phyloP scores from a whole-genome alignment of 2,888 invertebrate species.

The Gymnocheta viridis region DNA sequence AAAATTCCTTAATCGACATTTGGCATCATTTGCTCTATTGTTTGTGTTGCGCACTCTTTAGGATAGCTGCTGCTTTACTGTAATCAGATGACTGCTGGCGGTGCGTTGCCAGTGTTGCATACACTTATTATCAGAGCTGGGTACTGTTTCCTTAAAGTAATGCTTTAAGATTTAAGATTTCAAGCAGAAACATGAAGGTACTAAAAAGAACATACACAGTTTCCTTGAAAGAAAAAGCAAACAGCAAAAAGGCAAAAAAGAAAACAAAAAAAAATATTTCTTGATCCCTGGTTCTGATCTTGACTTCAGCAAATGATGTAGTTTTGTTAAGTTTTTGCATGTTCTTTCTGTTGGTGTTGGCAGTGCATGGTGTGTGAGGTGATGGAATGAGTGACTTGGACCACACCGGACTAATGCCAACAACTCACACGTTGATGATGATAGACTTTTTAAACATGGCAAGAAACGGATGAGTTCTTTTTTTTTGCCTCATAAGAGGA shows the following conservation, averaged over 20 bases:
- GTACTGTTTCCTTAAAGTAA: neutral
- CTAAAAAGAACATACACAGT: too few relatives aligned
- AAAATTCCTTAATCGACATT: constrained; percentile 59
- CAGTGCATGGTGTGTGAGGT: constrained; percentile 36
- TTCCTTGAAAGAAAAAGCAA: neutral
- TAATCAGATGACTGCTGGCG: constrained; percentile 10
- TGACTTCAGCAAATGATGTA: constrained; percentile 41
- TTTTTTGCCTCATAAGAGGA: neutral
- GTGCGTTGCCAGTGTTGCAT: neutral
- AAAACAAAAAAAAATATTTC: neutral
- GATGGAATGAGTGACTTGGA: constrained; percentile 61
- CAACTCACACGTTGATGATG: constrained; percentile 66
- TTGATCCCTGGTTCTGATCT: constrained; percentile 40
- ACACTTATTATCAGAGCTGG: neutral
- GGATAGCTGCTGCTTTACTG: neutral
- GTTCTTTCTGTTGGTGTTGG: neutral
- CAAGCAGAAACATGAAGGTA: too few relatives aligned
- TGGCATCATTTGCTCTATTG: constrained; percentile 56
- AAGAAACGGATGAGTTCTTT: constrained; percentile 10
- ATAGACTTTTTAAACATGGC: constrained; percentile 38
- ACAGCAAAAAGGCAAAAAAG: neutral
- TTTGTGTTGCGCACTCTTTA: constrained; percentile 7
- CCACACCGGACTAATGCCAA: constrained; percentile 68
- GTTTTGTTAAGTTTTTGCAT: constrained; percentile 27
- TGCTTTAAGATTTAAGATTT: neutral